phyloP scores from a whole-genome alignment of 2,888 invertebrate genomes.

The Lasius platythorax region DNA sequence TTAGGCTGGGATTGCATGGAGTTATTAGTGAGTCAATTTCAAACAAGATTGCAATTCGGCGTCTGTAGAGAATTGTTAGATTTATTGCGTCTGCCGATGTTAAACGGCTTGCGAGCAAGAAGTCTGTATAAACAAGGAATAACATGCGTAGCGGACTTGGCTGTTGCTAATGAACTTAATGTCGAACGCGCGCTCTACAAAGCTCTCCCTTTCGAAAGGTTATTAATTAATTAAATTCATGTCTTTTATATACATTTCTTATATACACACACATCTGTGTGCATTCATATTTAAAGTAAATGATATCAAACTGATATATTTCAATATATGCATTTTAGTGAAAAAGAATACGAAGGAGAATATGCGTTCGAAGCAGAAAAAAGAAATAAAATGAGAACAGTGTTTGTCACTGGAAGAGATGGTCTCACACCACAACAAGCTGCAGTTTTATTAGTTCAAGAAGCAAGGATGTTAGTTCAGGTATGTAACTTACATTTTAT shows the following conservation, averaged over 20 bases:
- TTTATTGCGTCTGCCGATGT: constrained; percentile 93
- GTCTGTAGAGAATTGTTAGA: constrained; percentile 97
- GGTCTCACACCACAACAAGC: constrained; percentile 94
- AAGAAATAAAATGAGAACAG: constrained; percentile 90
- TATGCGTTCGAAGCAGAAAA: constrained; percentile 89
- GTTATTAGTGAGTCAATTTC: constrained; percentile 96
- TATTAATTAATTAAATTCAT: constrained; percentile 41
- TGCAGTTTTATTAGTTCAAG: constrained; percentile 91
- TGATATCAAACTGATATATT: neutral
- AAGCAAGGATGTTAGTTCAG: constrained; percentile 91
- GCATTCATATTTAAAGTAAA: too few species aligned
- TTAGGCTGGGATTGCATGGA: constrained; percentile 97
- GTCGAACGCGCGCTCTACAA: constrained; percentile 93
- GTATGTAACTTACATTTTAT: constrained; percentile 74
- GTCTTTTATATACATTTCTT: too few species aligned
- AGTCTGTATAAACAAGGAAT: constrained; percentile 93
- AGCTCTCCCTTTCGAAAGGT: constrained; percentile 94
- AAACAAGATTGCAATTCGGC: constrained; percentile 97
- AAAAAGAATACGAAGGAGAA: constrained; percentile 91
- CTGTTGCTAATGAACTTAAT: constrained; percentile 89
- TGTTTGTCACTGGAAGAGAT: constrained; percentile 93
- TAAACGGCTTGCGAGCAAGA: constrained; percentile 95
- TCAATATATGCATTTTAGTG: constrained; percentile 84
- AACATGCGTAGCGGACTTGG: constrained; percentile 92
- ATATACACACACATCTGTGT: too few species aligned